Evolutionary conservation across 2,888 invertebrate genomes (phyloP), one percentile per base, ranked within the genome.

Genomic region (Lypha dubia): DNA sequence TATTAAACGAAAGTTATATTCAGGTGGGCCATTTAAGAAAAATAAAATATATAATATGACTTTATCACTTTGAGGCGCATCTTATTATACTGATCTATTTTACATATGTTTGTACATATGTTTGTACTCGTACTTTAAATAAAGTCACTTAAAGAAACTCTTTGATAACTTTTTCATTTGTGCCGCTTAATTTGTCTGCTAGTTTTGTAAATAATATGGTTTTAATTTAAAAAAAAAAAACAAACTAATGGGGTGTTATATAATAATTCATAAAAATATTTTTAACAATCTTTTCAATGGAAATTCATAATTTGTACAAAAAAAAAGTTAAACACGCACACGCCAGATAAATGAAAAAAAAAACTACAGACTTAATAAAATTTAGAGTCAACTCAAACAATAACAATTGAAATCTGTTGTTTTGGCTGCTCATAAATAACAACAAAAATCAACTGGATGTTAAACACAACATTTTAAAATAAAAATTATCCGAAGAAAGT

Each of bases 401-500:
- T 53, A 53, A 28, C 53, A 53, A 53, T 44, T 28, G 53, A 28
- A 24, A 28, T 13, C 44, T 44, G n/a, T 44, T 44, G 28, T 28
- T 13, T 28, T 15, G 9, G 28, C 28, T 53, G 9, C 11, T 24
- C 13, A 53, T 1, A 53, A 53, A 28, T 28, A 6, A 53, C 24
- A 24, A n/a, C 11, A n/a, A 28, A 1, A 15, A 53, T 49, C 9
- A 20, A 17, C 20, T 49, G 20, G 20, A 20, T 20, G 2, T 49
- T 20, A 49, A 49, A 49, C 20, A 53, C 22, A 44, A 5, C 24
- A 53, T 53, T 53, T n/a, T 28, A 28, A 28, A 53, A 28, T n/a
- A 53, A 28, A 53, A 53, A 24, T 53, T 28, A 28, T 28, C 53
- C 15, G 24, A 53, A 28, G 53, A 53, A 53, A 53, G 53, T 53